Evolutionary conservation across 1,140 invertebrate genomes (phyloP).

Genomic region (Aphaenogaster ashmeadi): DNA sequence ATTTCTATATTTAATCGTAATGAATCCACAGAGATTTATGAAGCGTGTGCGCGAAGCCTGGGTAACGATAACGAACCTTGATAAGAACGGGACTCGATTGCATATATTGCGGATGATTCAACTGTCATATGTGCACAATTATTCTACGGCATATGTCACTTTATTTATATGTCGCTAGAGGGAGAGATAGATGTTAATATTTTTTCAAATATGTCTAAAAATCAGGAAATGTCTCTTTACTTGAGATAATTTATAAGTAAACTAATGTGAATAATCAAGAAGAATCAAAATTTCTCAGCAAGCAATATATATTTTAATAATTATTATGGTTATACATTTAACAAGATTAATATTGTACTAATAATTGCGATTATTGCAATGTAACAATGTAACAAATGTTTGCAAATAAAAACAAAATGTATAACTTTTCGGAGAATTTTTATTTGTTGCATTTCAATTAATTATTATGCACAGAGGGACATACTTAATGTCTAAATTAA

Average conservation of each 20-base stretch:
- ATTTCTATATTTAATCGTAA: conserved; percentile 44
- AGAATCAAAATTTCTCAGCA: neutral
- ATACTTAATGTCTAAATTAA: neutral
- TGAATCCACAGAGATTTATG: neutral
- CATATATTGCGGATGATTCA: conserved; percentile 3
- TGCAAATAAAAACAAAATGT: neutral
- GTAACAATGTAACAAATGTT: conserved; percentile 3
- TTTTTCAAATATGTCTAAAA: neutral
- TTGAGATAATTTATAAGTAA: neutral
- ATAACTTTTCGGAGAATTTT: conserved; percentile 5
- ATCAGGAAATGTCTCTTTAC: neutral
- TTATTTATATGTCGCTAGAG: neutral
- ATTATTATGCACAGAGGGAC: neutral
- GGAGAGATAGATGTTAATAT: neutral
- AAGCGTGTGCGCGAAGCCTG: neutral
- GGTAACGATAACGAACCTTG: conserved; percentile 9
- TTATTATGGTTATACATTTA: conserved; percentile 8
- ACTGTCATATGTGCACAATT: conserved; percentile 17
- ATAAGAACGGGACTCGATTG: conserved; percentile 1
- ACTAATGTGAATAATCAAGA: neutral
- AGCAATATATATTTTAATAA: neutral
- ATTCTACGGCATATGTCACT: neutral
- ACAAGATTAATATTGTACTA: neutral
- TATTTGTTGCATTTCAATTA: neutral
- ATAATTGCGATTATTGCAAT: neutral